Percentiles rank a stretch among this genome's conserved stretches.
phyloP scores from a whole-genome alignment of 2,888 invertebrate species.

The Lysandra coridon region DNA sequence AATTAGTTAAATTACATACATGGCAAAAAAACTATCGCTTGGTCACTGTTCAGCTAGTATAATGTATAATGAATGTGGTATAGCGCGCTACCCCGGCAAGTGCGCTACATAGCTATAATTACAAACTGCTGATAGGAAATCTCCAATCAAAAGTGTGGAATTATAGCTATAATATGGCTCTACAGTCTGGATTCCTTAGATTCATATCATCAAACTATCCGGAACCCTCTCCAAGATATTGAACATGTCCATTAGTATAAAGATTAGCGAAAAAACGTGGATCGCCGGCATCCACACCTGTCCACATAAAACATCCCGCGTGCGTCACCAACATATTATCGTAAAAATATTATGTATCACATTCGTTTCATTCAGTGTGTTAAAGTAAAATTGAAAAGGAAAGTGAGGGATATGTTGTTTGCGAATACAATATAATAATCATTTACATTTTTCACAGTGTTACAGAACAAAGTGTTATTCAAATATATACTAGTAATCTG shows the following conservation, averaged over 20 bases:
- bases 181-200: no score
- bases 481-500: no score
- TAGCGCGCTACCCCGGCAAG: no score
- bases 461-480: neutral
- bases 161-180: no score
- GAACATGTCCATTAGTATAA: neutral
- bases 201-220: neutral
- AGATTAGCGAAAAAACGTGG: constrained; percentile 15
- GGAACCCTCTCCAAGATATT: neutral
- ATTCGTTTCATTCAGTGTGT: constrained; percentile 10
- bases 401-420: neutral
- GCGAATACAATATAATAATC: neutral
- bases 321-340: constrained; percentile 24
- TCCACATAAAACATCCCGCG: constrained; percentile 22
- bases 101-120: no score
- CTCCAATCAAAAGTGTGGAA: no score
- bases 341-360: constrained; percentile 24
- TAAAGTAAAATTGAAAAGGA: neutral
- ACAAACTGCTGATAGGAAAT: no score
- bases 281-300: constrained; percentile 17
- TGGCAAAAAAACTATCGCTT: no score
- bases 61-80: no score
- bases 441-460: neutral
- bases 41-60: no score
- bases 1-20: no score